These are phyloP conservation scores for Hydractinia echinata DNA, from an alignment of 30 jellyfish, hydroid and myxozoan species.

Conservation along the genomic window DNA sequence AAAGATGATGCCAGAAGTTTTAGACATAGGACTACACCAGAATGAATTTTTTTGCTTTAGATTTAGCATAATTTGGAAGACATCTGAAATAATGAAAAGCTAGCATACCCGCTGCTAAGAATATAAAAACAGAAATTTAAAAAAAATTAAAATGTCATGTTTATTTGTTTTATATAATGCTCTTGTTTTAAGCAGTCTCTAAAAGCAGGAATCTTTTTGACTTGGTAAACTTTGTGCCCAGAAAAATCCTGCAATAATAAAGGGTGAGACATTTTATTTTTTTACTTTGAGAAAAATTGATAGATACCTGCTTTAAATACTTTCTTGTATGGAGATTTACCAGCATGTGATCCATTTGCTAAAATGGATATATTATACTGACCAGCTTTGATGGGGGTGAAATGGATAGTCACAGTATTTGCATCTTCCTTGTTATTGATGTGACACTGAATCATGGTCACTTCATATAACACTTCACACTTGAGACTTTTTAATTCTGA, in stretches of 20 bases:
- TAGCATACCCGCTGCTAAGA: neutral
- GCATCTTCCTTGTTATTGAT: neutral
- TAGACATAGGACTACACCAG: too few relatives aligned
- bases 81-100: too few relatives aligned
- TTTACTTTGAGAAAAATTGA: neutral
- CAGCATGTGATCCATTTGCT: conserved; percentile 35
- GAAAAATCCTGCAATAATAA: too few relatives aligned
- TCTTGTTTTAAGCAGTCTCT: too few relatives aligned
- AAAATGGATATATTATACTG: conserved; percentile 26
- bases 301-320: conserved; percentile 33
- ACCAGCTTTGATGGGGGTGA: conserved; percentile 42
- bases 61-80: too few relatives aligned
- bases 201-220: too few relatives aligned
- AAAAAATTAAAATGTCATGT: neutral
- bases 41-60: too few relatives aligned
- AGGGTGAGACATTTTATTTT: too few relatives aligned
- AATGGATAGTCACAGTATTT: neutral
- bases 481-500: conserved; percentile 9
- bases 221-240: too few relatives aligned
- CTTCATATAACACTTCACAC: conserved; percentile 16
- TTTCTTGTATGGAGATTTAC: conserved; percentile 6
- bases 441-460: neutral
- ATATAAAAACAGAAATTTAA: neutral
- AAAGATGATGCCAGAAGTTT: too few relatives aligned
- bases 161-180: too few relatives aligned